Base-by-base conservation (phyloP, 2,113 vertebrate genomes). In the Hippoglossus stenolepis region DNA sequence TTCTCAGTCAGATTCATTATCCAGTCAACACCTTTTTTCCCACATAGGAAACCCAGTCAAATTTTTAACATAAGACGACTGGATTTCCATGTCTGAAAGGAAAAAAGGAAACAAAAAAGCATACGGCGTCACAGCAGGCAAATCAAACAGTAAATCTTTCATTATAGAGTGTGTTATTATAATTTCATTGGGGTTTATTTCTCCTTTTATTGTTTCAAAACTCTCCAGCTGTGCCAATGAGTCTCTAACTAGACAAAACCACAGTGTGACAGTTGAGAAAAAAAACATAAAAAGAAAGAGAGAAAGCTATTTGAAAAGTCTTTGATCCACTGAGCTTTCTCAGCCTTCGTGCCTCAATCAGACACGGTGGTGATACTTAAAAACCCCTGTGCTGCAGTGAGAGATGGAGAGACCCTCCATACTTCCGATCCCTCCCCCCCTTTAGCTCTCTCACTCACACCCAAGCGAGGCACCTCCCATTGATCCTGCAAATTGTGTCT, bases 401-500 rank as follows among this genome's bases (percentile, higher is more conserved):
- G 81, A 71, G 79, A 86, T 60, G 64, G 69, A 70, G 71, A 79
- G 71, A 79, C 72, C 72, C 63, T 78, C 64, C 78, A 68, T 85
- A 45, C 73, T 74, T 80, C 70, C 60, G 62, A 64, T 43, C 73
- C 24, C 38, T 49, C 9, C 53, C 59, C 51, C 57, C 15, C 59
- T 35, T 28, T 7, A 17, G 18, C 70, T 70, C 69, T 31, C 73
- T 73, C 73, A 13, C 70, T 80, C 70, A 78, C 77, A 78, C 71
- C 73, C 70, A 47, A 67, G 68, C 86, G 74, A 65, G 79, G 84
- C 68, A 75, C 88, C 86, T 91, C 85, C 83, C 87, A 94, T 93
- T 93, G 93, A 95, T 94, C 85, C 90, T 86, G 82, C 89, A 93
- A 93, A 94, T 93, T 90, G 92, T 89, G 87, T 93, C 87, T 87